Base-by-base conservation (phyloP, 2,797 vertebrate genomes). In the Selene dorsalis region DNA sequence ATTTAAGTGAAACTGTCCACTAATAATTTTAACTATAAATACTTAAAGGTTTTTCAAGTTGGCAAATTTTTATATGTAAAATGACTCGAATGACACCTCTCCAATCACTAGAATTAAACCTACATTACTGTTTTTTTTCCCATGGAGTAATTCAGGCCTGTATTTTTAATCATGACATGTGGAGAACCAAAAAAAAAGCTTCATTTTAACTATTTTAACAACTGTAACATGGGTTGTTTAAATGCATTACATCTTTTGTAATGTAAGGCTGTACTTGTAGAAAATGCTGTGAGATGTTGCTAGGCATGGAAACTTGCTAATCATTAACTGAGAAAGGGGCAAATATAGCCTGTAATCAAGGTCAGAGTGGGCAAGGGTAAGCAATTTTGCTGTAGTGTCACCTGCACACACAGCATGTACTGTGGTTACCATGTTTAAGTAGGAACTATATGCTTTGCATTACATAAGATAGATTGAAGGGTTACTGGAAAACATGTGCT, bases 301-400 rank as follows among this genome's bases (percentile, higher is more conserved):
- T 78, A 39, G 60, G 69, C 84, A 75, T 75, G 78, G 71, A 85
- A 86, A 77, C 63, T 47, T 43, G 79, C 17, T 91, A 93, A 93
- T 93, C 28, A 93, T 93, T 94, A 93, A 94, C 93, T 0, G 60
- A 48, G 58, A 72, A 65, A 59, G 78, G 86, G 85, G 88, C 82
- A 90, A 90, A 89, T 86, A 85, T 79, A 84, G 87, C 84, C 64
- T 75, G 71, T 82, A 87, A 85, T 92, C 88, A 89, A 86, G 91
- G 91, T 87, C 79, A 68, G 63, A 74, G 62, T 80, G 77, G 88
- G 59, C 78, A 57, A 52, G 87, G 53, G 73, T 80, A 75, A 88
- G 80, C 73, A 45, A 47, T 69, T 83, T 71, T 71, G 48, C 73
- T 41, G 56, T 60, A 57, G 70, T 77, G 32, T 75, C 77, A 77